These are phyloP conservation scores for Luehdorfia chinensis DNA, from an alignment of 1,140 invertebrate species.

Conservation along the genomic window DNA sequence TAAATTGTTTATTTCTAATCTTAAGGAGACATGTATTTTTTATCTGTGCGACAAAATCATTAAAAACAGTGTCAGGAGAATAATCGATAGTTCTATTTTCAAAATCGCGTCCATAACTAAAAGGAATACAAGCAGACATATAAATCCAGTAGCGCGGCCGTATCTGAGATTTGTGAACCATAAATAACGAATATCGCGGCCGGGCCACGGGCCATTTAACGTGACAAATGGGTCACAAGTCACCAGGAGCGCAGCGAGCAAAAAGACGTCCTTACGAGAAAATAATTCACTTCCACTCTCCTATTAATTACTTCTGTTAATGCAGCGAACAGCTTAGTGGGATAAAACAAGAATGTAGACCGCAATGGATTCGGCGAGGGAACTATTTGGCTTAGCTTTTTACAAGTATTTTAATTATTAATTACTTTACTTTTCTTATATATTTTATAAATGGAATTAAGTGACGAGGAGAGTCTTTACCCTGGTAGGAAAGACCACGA, in stretches of 20 bases:
- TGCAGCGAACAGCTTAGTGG: conserved; percentile 12
- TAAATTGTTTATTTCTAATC: too few species aligned
- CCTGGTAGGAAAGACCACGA: too few species aligned
- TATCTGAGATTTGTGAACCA: conserved; percentile 18
- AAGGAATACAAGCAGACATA: conserved; percentile 12
- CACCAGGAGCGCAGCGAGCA: conserved; percentile 10
- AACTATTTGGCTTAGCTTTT: too few species aligned
- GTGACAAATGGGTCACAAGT: conserved; percentile 35
- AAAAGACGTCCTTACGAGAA: conserved; percentile 12
- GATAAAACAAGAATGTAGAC: background rate
- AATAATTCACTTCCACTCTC: conserved; percentile 9
- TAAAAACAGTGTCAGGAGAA: too few species aligned
- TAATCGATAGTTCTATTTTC: too few species aligned
- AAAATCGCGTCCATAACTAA: conserved; percentile 22
- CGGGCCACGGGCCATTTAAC: conserved; percentile 37
- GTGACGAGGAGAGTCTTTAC: too few species aligned
- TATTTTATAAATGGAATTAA: too few species aligned
- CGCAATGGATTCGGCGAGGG: too few species aligned
- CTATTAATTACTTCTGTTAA: conserved; percentile 15
- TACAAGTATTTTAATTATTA: too few species aligned
- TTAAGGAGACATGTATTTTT: too few species aligned
- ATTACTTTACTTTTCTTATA: too few species aligned
- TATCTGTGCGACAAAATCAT: too few species aligned
- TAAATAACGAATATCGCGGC: conserved; percentile 46
- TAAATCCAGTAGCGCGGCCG: conserved; percentile 10